Conservation (phyloP, 1,140 invertebrate genomes). For the Drosophila guanche region DNA sequence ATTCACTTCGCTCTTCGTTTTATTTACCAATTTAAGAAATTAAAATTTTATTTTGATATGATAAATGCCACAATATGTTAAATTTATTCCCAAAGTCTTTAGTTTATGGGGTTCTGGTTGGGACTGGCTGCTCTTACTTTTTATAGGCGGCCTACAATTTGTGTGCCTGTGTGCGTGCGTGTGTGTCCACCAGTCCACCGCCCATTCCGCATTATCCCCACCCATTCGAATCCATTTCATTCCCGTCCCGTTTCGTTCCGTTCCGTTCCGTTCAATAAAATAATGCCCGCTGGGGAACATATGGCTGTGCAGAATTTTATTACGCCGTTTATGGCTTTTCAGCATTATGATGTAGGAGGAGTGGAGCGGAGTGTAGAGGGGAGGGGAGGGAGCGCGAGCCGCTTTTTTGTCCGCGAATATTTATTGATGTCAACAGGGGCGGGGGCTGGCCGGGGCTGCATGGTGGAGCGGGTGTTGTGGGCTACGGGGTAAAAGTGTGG, state of each 20-base stretch:
- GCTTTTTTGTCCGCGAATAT: conserved; percentile 69
- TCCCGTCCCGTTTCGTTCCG: neutral
- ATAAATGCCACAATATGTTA: conserved; percentile 77
- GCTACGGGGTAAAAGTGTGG: conserved; percentile 9
- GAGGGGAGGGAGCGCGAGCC: neutral
- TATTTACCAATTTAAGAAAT: conserved; percentile 73
- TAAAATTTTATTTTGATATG: conserved; percentile 71
- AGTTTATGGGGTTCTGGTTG: conserved; percentile 62
- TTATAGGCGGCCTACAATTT: conserved; percentile 64
- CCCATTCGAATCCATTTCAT: conserved; percentile 22
- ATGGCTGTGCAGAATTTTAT: conserved; percentile 81
- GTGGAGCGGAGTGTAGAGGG: neutral
- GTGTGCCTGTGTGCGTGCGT: conserved; percentile 17
- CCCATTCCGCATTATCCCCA: conserved; percentile 22
- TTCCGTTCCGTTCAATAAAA: conserved; percentile 68
- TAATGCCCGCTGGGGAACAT: conserved; percentile 81
- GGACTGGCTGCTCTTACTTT: conserved; percentile 31
- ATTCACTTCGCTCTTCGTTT: conserved; percentile 13
- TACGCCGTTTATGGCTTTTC: conserved; percentile 80
- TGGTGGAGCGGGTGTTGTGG: neutral
- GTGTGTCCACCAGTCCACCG: conserved; percentile 39
- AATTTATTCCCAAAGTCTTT: conserved; percentile 79
- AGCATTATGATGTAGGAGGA: conserved; percentile 66
- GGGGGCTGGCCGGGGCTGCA: neutral
- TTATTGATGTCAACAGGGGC: conserved; percentile 75